Conservation (phyloP, 1,140 invertebrate species). For the Temnothorax curvispinosus region DNA sequence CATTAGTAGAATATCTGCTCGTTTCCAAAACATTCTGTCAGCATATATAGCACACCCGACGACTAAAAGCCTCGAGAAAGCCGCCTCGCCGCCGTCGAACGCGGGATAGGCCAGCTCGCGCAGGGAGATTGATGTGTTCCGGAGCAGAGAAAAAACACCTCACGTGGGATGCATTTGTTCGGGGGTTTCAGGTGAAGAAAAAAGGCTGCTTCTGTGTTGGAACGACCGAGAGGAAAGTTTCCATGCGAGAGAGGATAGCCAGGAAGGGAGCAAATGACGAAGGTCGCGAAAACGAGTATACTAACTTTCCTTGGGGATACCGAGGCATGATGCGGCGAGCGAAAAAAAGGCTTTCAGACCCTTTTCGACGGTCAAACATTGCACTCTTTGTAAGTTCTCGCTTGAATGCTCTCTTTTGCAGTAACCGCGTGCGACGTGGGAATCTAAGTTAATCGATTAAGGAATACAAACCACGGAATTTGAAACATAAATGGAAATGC, state of each 20-base stretch:
- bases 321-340: not conserved
- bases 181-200: conserved; percentile 29
- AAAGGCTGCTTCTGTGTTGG: conserved; percentile 29
- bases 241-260: not conserved
- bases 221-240: conserved; percentile 39
- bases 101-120: not conserved
- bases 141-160: conserved; percentile 64
- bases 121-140: conserved; percentile 65
- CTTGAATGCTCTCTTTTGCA: not conserved
- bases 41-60: not conserved
- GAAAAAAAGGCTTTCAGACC: conserved; percentile 35
- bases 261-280: conserved; percentile 34
- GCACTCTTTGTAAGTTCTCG: conserved; percentile 45
- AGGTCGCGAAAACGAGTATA: conserved; percentile 29
- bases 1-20: conserved; percentile 36
- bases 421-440: not conserved
- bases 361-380: conserved; percentile 41
- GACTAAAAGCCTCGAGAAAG: conserved; percentile 57
- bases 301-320: conserved; percentile 16
- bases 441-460: not conserved
- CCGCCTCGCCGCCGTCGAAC: not conserved
- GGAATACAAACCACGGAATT: not conserved
- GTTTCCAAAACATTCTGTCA: not conserved
- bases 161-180: conserved; percentile 65
- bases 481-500: not conserved